Base-by-base conservation (phyloP, 2,888 invertebrate genomes). In the Saturnia pavonia region DNA sequence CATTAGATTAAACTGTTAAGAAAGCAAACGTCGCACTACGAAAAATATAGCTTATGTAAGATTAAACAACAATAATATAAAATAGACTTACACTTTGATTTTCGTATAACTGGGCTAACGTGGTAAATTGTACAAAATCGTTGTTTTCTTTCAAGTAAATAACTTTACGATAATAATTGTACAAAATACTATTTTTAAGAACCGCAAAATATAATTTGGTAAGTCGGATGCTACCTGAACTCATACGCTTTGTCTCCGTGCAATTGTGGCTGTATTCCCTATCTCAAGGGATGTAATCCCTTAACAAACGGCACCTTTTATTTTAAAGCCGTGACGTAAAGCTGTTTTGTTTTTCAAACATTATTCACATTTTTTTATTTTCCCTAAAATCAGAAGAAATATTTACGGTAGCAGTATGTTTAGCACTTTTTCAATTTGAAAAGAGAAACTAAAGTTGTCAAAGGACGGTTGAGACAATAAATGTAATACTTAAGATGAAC, bases 261-360 rank as follows among this genome's bases (percentile, higher is more conserved):
- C 89, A 87, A 89, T 89, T 88, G 89, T 82, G 88, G 86, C 87
- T 81, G 81, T 78, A 78, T 82, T 79, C 80, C 80, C 78, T 80
- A 80, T 83, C 83, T 83, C 80, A 71, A 82, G 85, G 87, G 85
- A 87, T 77, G 75, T 91, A 91, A 92, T 92, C 92, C 88, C 85
- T 84, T 82, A 80, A 88, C 87, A 89, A 88, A 88, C 87, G 88
- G 81, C 84, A 83, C 85, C 86, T 89, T 87, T 89, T 88, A 89
- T 89, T 90, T 90, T 85, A 88, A 88, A 85, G 79, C 85, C 81
- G 86, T 91, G 89, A 90, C 90, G 89, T 89, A 88, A 90, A 88
- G 77, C 80, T 65, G 40, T 40, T 75, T 76, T 75, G 73, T 80
- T 83, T 86, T 88, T 87, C 79, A 85, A 82, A 80, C 79, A 79